Conservation (phyloP, 2,888 invertebrate species). For the Aporophyla nigra region DNA sequence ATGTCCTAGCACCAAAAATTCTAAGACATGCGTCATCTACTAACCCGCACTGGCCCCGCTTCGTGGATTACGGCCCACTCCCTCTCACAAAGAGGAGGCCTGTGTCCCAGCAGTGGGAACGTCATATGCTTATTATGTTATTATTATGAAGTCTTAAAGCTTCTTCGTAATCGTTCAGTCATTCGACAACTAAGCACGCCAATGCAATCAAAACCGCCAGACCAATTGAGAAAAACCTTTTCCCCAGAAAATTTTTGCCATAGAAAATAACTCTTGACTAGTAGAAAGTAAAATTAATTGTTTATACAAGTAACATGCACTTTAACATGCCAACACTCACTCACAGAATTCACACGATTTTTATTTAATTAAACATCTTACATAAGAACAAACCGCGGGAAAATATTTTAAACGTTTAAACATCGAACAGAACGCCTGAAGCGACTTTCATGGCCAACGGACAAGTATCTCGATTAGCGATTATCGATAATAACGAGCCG, state of each 20-base stretch:
- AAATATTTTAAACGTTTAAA: slow-evolving; percentile 51
- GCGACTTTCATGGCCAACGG: slow-evolving; percentile 65
- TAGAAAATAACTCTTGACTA: slow-evolving; percentile 1
- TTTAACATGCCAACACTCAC: slow-evolving; percentile 25
- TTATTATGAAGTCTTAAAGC: too few species aligned
- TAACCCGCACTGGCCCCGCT: too few species aligned
- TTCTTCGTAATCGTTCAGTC: too few species aligned
- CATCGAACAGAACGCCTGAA: slow-evolving; percentile 59
- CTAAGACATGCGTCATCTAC: too few species aligned
- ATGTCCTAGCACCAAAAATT: too few species aligned
- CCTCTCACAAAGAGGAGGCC: too few species aligned
- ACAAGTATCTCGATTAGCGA: slow-evolving; percentile 73
- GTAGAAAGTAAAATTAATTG: slow-evolving; percentile 56
- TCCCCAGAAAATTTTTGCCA: background rate
- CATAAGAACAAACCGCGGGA: slow-evolving; percentile 61
- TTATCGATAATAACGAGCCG: slow-evolving; percentile 76
- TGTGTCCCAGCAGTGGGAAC: too few species aligned
- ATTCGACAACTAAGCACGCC: too few species aligned
- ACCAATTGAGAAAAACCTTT: slow-evolving; percentile 13
- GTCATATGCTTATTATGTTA: too few species aligned
- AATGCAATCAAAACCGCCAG: background rate
- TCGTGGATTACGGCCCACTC: too few species aligned
- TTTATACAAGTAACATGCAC: slow-evolving; percentile 30
- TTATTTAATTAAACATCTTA: slow-evolving; percentile 52
- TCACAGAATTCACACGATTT: slow-evolving; percentile 58